Evolutionary conservation across 2,797 vertebrate species (phyloP).

Genomic region (Uromys caudimaculatus): DNA sequence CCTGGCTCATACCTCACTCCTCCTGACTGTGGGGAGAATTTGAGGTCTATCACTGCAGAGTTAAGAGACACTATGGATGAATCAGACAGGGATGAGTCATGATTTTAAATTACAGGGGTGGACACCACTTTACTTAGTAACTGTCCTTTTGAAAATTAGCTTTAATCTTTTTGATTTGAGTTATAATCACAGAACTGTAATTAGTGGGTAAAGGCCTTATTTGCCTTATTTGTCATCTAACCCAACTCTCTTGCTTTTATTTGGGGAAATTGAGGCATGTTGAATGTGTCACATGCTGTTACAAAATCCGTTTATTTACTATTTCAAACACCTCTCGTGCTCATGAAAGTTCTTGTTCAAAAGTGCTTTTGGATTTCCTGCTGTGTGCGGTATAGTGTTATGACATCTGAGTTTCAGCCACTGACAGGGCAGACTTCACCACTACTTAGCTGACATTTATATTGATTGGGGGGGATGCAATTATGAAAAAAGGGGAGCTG

Average conservation of each 20-base stretch:
- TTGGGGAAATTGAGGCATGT: slow-evolving; percentile 43
- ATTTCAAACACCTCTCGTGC: not conserved
- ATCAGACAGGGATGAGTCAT: slow-evolving; percentile 69
- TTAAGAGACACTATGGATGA: slow-evolving; percentile 45
- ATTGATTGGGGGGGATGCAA: not conserved
- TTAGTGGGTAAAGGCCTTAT: slow-evolving; percentile 5
- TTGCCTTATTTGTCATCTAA: slow-evolving; percentile 18
- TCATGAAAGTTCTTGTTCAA: not conserved
- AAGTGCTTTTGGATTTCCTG: not conserved
- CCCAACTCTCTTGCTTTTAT: not conserved
- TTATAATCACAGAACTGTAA: slow-evolving; percentile 43
- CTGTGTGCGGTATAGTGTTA: not conserved
- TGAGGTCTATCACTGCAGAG: not conserved
- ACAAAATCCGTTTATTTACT: slow-evolving; percentile 21
- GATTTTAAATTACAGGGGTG: slow-evolving; percentile 68
- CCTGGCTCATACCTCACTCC: not conserved
- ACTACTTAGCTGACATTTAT: not conserved
- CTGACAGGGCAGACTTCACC: not conserved
- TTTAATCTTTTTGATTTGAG: slow-evolving; percentile 67
- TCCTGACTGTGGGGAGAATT: not conserved
- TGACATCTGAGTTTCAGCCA: not conserved
- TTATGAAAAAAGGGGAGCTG: not conserved
- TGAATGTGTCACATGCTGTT: not conserved
- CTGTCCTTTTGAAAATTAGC: slow-evolving; percentile 70
- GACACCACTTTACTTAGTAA: slow-evolving; percentile 69